These are phyloP conservation scores for Volucella inanis DNA, from an alignment of 2,888 invertebrate genomes.

Conservation along the genomic window DNA sequence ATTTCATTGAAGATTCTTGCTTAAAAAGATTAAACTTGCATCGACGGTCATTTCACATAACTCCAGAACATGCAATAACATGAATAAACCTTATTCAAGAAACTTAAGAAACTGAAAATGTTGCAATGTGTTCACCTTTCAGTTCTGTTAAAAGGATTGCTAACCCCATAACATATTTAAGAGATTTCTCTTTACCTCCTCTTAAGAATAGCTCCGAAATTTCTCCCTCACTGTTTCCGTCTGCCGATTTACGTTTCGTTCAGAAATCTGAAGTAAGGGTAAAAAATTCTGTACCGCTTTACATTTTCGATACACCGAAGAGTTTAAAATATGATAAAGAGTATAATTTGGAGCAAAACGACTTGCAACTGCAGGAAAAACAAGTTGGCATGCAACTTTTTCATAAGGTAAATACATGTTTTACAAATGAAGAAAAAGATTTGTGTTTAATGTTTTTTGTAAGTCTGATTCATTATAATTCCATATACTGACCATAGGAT, in stretches of 20 bases:
- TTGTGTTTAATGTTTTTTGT: slow-evolving; percentile 15
- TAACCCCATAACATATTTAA: background rate
- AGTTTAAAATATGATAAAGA: background rate
- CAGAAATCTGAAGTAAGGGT: background rate
- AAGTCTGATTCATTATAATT: background rate
- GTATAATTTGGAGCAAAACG: slow-evolving; percentile 9
- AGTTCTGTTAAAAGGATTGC: slow-evolving; percentile 1
- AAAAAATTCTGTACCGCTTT: background rate
- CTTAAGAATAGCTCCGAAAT: background rate
- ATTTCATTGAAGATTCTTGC: background rate
- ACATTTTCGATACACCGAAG: slow-evolving; percentile 13
- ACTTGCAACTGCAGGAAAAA: slow-evolving; percentile 1
- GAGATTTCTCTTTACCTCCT: slow-evolving; percentile 1
- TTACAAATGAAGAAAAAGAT: slow-evolving; percentile 15
- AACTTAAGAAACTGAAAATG: background rate
- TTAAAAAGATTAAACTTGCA: background rate
- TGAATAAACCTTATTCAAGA: background rate
- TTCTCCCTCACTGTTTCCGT: slow-evolving; percentile 3
- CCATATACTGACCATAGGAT: slow-evolving; percentile 10
- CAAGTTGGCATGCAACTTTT: slow-evolving; percentile 2
- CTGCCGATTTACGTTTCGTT: slow-evolving; percentile 3
- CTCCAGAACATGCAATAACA: background rate
- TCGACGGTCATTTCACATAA: background rate
- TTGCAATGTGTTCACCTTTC: background rate
- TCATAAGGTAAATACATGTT: slow-evolving; percentile 8